phyloP scores from a whole-genome alignment of 1,140 invertebrate species.

The Homarus americanus region DNA sequence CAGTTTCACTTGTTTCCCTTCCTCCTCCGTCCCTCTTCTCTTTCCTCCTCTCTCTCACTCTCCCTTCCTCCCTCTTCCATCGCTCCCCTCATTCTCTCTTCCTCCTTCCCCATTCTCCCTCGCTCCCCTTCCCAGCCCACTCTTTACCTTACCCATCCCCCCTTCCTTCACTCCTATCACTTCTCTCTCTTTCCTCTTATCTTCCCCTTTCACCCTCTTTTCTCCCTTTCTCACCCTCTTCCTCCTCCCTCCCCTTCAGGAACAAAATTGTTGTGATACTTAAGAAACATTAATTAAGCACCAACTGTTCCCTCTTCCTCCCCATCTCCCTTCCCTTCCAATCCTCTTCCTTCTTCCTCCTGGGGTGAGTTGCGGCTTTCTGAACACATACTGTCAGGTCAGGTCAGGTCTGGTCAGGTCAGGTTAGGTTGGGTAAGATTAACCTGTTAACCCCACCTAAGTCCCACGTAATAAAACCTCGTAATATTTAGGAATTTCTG shows the following conservation, averaged over 20 bases:
- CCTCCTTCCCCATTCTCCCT: not conserved
- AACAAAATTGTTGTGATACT: not conserved
- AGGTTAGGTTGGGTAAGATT: no score
- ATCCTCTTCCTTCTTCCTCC: not conserved
- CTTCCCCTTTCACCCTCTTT: no score
- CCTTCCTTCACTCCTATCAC: no score
- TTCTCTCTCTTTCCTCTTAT: no score
- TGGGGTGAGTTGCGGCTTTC: not conserved
- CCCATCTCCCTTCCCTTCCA: no score
- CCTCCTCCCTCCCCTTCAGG: not conserved
- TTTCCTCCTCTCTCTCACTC: not conserved
- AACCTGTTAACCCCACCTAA: no score
- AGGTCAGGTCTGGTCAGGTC: not conserved
- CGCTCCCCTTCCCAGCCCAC: not conserved
- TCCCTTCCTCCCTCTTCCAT: not conserved
- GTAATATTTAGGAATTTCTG: no score
- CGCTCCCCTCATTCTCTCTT: constrained; percentile 3
- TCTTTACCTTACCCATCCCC: not conserved
- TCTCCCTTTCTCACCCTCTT: no score
- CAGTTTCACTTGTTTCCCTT: not conserved
- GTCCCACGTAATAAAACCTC: no score
- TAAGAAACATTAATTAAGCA: not conserved
- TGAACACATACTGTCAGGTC: not conserved
- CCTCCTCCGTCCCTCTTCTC: not conserved
- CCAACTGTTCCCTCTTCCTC: not conserved